phyloP scores from a whole-genome alignment of 2,797 vertebrate genomes.

The Xiphophorus birchmanni region DNA sequence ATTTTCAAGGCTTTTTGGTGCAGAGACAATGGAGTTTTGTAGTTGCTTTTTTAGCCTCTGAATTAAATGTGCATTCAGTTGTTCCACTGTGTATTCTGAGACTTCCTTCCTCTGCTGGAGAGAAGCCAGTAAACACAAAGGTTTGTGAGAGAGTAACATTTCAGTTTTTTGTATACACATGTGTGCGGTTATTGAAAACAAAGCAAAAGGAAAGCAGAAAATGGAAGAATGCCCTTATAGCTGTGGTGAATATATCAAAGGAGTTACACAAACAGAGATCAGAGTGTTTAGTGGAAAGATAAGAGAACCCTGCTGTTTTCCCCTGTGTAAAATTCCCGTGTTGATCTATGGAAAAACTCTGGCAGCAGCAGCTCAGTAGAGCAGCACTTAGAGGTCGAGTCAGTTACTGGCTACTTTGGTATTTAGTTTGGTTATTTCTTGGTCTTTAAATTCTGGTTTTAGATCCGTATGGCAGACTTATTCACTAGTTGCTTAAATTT shows the following conservation, averaged over 20 bases:
- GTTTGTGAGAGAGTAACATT: constrained; percentile 22
- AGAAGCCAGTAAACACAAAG: constrained; percentile 68
- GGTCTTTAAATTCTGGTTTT: background rate
- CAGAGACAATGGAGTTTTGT: constrained; percentile 49
- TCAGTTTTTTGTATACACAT: constrained; percentile 8
- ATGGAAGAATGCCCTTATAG: constrained; percentile 42
- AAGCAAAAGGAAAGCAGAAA: constrained; percentile 23
- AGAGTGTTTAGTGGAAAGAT: constrained; percentile 25
- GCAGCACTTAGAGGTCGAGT: background rate
- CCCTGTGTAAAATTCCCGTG: background rate
- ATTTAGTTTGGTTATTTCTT: background rate
- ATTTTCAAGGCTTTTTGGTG: constrained; percentile 26
- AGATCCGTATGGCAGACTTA: background rate
- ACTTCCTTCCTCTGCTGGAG: constrained; percentile 75
- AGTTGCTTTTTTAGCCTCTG: constrained; percentile 4
- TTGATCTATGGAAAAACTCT: constrained; percentile 18
- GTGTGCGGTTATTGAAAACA: constrained; percentile 14
- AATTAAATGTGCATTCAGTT: constrained; percentile 42
- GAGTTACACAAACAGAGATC: constrained; percentile 25
- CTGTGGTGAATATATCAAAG: constrained; percentile 47
- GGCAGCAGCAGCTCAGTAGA: constrained; percentile 18
- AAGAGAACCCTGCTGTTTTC: constrained; percentile 27
- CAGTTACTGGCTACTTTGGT: background rate
- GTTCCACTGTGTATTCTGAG: constrained; percentile 54
- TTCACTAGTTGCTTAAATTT: background rate